Evolutionary conservation across 1,140 invertebrate species (phyloP).

Genomic region (Schlechtendalia chinensis): DNA sequence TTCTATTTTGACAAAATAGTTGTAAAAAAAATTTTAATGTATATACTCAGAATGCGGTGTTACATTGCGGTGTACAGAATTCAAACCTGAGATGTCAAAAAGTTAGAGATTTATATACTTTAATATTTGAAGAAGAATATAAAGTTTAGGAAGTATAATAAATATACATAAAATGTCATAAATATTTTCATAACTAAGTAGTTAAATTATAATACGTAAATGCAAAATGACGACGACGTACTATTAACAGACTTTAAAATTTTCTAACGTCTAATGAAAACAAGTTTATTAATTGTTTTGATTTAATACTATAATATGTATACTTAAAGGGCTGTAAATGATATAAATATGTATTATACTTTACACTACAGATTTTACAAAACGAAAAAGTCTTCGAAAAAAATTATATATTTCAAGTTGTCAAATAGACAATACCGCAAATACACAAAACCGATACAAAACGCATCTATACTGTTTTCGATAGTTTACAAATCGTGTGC

Average conservation of each 20-base stretch:
- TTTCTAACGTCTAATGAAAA: not conserved
- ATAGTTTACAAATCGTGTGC: too few species aligned
- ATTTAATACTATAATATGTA: too few species aligned
- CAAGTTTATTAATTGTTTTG: too few species aligned
- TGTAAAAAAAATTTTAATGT: constrained; percentile 16
- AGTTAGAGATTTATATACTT: constrained; percentile 30
- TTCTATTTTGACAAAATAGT: not conserved
- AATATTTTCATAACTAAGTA: constrained; percentile 4
- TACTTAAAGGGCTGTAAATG: too few species aligned
- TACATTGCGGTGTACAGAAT: not conserved
- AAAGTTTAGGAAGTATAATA: constrained; percentile 23
- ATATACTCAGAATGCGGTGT: not conserved
- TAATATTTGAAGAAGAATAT: not conserved
- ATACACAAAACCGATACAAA: too few species aligned
- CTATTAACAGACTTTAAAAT: not conserved
- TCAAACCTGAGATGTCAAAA: constrained; percentile 15
- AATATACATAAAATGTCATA: constrained; percentile 5
- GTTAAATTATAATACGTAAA: constrained; percentile 10
- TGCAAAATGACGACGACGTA: not conserved
- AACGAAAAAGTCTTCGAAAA: too few species aligned
- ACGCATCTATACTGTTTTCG: too few species aligned
- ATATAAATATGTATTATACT: too few species aligned
- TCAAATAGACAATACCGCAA: too few species aligned
- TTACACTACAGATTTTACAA: too few species aligned
- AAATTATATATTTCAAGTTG: too few species aligned